Conservation (phyloP, 2,888 invertebrate genomes). For the Xestoiulus laeticollis region DNA sequence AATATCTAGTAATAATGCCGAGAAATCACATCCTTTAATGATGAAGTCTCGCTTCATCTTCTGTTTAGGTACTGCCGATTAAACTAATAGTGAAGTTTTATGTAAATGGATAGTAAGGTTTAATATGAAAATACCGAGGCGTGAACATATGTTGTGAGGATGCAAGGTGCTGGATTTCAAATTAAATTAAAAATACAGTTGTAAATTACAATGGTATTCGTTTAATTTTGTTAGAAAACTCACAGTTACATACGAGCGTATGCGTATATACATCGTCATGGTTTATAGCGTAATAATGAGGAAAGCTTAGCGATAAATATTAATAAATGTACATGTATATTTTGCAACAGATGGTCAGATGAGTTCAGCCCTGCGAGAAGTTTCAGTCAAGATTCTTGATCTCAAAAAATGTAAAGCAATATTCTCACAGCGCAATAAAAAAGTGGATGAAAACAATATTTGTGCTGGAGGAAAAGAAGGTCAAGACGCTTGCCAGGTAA, state of each 20-base stretch:
- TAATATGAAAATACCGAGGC: too few relatives aligned
- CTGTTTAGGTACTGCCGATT: too few relatives aligned
- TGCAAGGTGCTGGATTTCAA: neutral
- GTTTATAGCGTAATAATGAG: neutral
- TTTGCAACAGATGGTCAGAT: conserved; percentile 41
- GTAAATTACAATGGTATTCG: neutral
- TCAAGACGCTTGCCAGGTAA: conserved; percentile 51
- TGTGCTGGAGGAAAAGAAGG: conserved; percentile 49
- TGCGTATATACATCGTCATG: neutral
- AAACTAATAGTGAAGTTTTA: too few relatives aligned
- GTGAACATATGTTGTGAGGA: too few relatives aligned
- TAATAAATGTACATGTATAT: neutral
- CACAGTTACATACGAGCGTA: neutral
- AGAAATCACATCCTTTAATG: too few relatives aligned
- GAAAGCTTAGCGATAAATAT: neutral
- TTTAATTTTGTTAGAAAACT: neutral
- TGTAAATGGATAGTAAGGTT: too few relatives aligned
- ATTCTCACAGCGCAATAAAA: neutral
- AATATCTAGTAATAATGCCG: too few relatives aligned
- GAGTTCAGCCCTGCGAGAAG: conserved; percentile 9
- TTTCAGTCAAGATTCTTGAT: conserved; percentile 42
- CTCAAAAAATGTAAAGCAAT: conserved; percentile 23
- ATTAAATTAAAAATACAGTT: neutral
- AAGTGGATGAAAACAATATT: conserved; percentile 45
- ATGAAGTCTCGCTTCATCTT: too few relatives aligned